These are phyloP conservation scores for Dinothrombium tinctorium DNA, from an alignment of 1,140 invertebrate species.

Conservation along the genomic window DNA sequence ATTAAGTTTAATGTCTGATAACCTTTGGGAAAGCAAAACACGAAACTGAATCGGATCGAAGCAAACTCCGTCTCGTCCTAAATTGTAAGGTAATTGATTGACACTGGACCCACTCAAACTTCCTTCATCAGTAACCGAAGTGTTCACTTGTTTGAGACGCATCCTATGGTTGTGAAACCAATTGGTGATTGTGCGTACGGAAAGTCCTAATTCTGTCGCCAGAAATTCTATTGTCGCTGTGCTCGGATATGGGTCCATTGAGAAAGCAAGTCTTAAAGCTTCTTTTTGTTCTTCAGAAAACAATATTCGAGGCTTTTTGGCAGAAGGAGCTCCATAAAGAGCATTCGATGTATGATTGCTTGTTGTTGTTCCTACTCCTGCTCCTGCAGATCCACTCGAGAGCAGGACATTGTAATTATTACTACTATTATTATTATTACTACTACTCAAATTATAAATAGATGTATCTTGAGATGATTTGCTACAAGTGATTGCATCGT, in stretches of 20 bases:
- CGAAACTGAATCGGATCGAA: constrained; percentile 78
- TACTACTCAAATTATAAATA: not conserved
- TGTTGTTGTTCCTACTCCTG: not conserved
- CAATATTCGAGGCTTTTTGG: constrained; percentile 72
- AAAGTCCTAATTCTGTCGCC: constrained; percentile 66
- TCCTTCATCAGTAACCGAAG: constrained; percentile 29
- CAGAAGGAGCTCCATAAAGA: constrained; percentile 19
- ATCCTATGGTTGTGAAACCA: constrained; percentile 99
- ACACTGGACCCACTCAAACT: constrained; percentile 11
- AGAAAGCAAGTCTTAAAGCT: constrained; percentile 70
- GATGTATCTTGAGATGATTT: not conserved
- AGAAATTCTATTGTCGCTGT: constrained; percentile 84
- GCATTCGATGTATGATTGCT: not conserved
- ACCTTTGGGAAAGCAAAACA: constrained; percentile 56
- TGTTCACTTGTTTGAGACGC: constrained; percentile 67
- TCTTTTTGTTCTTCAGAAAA: constrained; percentile 98
- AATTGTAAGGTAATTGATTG: constrained; percentile 34
- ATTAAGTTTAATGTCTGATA: constrained; percentile 33
- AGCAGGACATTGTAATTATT: not conserved
- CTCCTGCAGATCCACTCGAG: not conserved
- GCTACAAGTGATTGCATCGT: not conserved
- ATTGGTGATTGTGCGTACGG: constrained; percentile 85
- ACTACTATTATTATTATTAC: not conserved
- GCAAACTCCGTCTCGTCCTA: not conserved
- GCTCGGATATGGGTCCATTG: constrained; percentile 84